Evolutionary conservation across 2,888 invertebrate genomes (phyloP).

Genomic region (Artemia sinica): DNA sequence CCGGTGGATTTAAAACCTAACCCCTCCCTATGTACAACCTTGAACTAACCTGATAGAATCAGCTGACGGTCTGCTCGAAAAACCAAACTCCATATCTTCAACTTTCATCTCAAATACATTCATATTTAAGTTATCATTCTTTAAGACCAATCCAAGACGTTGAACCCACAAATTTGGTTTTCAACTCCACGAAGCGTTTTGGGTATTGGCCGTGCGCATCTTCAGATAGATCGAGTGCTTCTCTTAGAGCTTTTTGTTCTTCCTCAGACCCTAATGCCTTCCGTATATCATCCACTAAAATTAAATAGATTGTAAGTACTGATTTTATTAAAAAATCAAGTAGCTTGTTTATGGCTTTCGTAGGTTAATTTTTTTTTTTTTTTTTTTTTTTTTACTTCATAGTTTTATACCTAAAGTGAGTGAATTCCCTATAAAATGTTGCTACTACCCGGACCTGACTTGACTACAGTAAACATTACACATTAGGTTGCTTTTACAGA

Average conservation of each 20-base stretch:
- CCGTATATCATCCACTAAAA: not conserved
- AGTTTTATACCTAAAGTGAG: no score
- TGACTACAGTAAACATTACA: no score
- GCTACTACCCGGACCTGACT: no score
- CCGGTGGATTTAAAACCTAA: no score
- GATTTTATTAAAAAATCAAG: no score
- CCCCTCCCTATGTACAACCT: no score
- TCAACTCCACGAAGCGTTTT: not conserved
- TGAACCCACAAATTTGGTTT: not conserved
- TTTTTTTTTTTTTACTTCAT: no score
- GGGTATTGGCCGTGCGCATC: not conserved
- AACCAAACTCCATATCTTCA: conserved; percentile 11
- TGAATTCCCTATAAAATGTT: no score
- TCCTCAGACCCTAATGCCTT: not conserved
- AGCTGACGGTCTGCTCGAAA: not conserved
- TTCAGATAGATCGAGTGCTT: not conserved
- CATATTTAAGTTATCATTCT: not conserved
- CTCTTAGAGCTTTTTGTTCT: conserved; percentile 10
- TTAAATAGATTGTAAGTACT: no score
- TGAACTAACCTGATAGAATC: conserved; percentile 1
- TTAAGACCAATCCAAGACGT: not conserved
- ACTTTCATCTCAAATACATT: not conserved
- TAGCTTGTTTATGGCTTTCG: no score
- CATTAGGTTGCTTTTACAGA: no score
- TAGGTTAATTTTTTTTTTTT: no score